Base-by-base conservation (phyloP, 2,797 vertebrate species). In the Bovichtus diacanthus region DNA sequence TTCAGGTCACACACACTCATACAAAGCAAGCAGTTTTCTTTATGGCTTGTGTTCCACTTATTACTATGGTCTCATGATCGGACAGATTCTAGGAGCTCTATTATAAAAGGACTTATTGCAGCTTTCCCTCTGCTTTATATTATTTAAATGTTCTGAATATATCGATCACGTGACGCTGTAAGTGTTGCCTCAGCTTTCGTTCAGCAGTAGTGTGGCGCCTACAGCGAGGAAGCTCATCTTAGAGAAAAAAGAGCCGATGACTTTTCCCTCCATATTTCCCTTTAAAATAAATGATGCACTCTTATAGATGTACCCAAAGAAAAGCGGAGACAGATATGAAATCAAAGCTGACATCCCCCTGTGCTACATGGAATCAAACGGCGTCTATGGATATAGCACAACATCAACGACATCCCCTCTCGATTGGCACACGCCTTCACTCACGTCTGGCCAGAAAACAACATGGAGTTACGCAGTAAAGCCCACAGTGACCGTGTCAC, bases 11-110 rank as follows among this genome's bases (percentile, higher is more conserved):
- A 86, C 82, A 90, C 76, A 87, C 84, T 76, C 74, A 84, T 67
- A 84, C 56, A 86, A 79, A 90, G 81, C 83, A 87, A 87, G 82
- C 13, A 7, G 53, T 72, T 83, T 76, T 67, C 63, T 85, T 88
- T 90, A 92, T 93, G 90, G 91, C 89, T 93, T 92, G 84, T 73
- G 53, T 90, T 87, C 87, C 88, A 76, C 29, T 70, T 62, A 49
- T 10, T 64, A 36, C 70, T 78, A 75, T 70, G 29, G 27, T 71
- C 61, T 80, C 49, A 53, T 56, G 61, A 72, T 86, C 69, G 70
- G 62, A 61, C 66, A 78, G 73, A 73, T 76, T 67, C 55, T 71
- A 60, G 25, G 65, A 74, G 70, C 60, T 83, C 66, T 69, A 21
- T 80, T 62, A 68, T 39, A 87, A 87, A 86, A 87, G 34, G 34